Conservation (phyloP, 2,113 vertebrate species). For the Scortum barcoo region DNA sequence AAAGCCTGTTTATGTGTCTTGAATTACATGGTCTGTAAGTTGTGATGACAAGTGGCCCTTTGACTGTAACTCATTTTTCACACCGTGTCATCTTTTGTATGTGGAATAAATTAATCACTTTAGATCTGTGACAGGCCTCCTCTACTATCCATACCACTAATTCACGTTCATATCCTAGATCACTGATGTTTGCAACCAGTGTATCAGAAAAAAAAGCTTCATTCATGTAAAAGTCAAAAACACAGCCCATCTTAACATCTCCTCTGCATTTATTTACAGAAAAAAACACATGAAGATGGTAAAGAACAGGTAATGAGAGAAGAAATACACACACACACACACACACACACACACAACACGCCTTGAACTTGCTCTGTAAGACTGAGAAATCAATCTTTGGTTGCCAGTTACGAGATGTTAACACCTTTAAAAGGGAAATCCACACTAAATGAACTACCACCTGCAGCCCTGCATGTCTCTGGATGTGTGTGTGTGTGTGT, state of each 20-base stretch:
- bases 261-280: neutral
- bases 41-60: neutral
- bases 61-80: neutral
- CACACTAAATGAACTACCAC: constrained; percentile 47
- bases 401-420: constrained; percentile 47
- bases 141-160: neutral
- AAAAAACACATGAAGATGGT: neutral
- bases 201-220: neutral
- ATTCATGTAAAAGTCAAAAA: neutral
- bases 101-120: neutral
- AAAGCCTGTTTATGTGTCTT: neutral
- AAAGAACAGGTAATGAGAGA: neutral
- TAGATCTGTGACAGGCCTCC: neutral
- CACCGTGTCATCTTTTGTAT: neutral
- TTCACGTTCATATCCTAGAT: neutral
- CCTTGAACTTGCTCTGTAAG: neutral
- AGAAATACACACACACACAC: neutral
- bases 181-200: neutral
- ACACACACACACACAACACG: neutral
- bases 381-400: constrained; percentile 45
- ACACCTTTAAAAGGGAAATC: constrained; percentile 56
- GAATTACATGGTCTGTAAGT: neutral
- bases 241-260: neutral
- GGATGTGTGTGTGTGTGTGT: constrained; percentile 27
- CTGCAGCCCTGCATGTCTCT: constrained; percentile 26